Base-by-base conservation (phyloP, 2,888 invertebrate genomes). In the Scotopteryx bipunctaria region DNA sequence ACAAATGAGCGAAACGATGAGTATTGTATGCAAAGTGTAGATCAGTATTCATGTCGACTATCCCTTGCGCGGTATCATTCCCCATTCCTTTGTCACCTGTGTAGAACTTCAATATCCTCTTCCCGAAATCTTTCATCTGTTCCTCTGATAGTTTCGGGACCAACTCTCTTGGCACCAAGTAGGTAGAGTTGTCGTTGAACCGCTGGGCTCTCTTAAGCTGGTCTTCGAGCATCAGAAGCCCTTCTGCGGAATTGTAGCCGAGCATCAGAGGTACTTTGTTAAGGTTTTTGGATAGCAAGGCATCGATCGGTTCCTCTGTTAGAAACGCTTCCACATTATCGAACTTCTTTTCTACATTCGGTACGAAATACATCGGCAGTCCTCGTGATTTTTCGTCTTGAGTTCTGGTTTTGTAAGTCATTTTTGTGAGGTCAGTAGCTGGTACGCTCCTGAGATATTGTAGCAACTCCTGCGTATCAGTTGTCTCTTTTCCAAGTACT, bases 181-280 rank as follows among this genome's bases (percentile, higher is more conserved):
- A 75, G 0, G 73, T 66, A 1, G 78, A 78, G 2, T 73, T 58
- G 13, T 64, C 59, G 52, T 81, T 81, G 1, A 67, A 56, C 5
- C 67, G 37, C 1, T 70, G 56, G 0, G 68, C 25, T 59, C 75
- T 81, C 2, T 71, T 76, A 2, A 64, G 3, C 21, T 66, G 63
- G 32, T 72, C 65, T 19, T 63, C 55, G 0, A 75, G 41, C 31
- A 74, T 53, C 0, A 78, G 4, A 2, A 84, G 36, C 0, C 82
- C 83, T 67, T 86, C 85, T 1, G 69, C 73, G 0, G 78, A 73
- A 57, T 73, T 84, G 57, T 81, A 83, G 5, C 86, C 86, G 1
- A 71, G 54, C 61, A 86, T 65, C 0, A 82, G 23, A 1, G 86
- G 83, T 0, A 84, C 73, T 54, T 73, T 69, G 25, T 64, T 71